A percentile compares a stretch with the other conserved stretches of the same genome.
These are phyloP conservation scores for Chlorodrepanis virens DNA, from an alignment of 2,113 vertebrate genomes.

Conservation along the genomic window DNA sequence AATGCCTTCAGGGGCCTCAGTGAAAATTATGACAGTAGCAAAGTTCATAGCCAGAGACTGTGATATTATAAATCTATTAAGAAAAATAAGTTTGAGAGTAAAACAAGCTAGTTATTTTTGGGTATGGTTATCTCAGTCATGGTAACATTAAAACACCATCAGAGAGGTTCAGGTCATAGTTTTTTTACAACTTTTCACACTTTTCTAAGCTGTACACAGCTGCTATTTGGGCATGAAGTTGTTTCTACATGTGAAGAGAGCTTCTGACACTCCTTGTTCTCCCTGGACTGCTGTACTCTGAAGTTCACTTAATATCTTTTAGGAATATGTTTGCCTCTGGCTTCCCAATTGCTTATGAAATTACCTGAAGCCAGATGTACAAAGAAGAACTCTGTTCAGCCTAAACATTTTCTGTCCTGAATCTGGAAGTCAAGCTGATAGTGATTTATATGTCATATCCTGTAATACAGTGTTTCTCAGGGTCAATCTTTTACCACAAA, in stretches of 20 bases:
- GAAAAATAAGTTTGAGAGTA: background rate
- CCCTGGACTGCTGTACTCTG: background rate
- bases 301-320: background rate
- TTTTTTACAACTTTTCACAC: background rate
- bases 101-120: background rate
- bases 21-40: background rate
- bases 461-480: background rate
- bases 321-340: background rate
- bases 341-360: background rate
- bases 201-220: background rate
- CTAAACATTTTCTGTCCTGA: background rate
- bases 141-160: background rate
- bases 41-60: background rate
- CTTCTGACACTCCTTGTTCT: background rate
- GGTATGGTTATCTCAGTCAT: background rate
- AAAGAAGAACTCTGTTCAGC: background rate
- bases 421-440: background rate
- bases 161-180: background rate
- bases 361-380: background rate
- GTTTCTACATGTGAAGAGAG: background rate
- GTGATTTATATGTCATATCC: background rate
- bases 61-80: background rate
- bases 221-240: background rate
- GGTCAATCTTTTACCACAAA: background rate
- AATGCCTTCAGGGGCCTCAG: background rate